Base-by-base conservation (phyloP, 2,888 invertebrate genomes). In the Melanostoma scalare region DNA sequence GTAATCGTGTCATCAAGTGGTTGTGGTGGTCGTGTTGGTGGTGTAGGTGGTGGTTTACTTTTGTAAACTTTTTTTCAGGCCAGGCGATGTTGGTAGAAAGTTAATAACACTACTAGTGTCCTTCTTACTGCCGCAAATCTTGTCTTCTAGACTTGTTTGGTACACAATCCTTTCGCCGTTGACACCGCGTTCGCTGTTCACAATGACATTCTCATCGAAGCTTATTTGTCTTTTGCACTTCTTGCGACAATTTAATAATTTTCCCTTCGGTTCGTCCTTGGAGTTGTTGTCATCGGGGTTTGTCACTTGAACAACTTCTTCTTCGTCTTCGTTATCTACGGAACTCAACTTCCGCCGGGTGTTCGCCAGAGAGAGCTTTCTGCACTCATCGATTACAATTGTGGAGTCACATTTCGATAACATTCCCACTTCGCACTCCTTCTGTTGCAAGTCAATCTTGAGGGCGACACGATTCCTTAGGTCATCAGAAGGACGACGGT, bases 401-500 rank as follows among this genome's bases (percentile, higher is more conserved):
- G 79, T 35, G 6, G 79, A 65, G 10, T 84, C 75, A 55, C 79
- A 58, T 40, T 79, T 84, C 31, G 84, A 61, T 60, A 84, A 58
- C 84, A 84, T 84, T 20, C 74, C 74, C 20, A 84, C 79, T 50
- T 84, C 79, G 69, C 69, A 84, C 44, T 84, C 78, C 20, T 40
- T 50, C 6, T 53, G 78, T n/a, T 71, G 53, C 31, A 79, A 53
- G 75, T 84, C 84, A 40, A 75, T 61, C 42, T 79, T 79, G 6
- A 71, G 75, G 56, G 44, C 79, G 38, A 84, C 61, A 2, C 84
- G 58, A 36, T 78, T 79, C 53, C 40, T 74, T 20, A 84, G 44
- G 71, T 90, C 90, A 33, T 93, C 90, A 80, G 93, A 93, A 86
- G 92, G 92, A 53, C 93, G 89, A 74, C 93, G 93, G 60, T 93